Base-by-base conservation (phyloP, 2,797 vertebrate genomes). In the Poliocrania exsul region DNA sequence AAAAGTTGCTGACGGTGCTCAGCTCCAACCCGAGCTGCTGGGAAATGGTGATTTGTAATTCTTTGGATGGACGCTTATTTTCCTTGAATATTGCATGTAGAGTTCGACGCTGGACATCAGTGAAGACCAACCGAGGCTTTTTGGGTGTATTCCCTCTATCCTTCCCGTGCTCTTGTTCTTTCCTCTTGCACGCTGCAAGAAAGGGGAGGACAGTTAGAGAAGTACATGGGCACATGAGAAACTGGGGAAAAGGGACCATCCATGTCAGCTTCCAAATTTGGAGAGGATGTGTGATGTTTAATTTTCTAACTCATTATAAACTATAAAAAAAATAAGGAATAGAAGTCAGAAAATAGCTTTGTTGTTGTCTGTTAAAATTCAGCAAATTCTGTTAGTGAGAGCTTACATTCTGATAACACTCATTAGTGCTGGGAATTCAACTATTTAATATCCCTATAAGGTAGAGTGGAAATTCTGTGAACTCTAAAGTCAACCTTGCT, bases 61-160 rank as follows among this genome's bases (percentile, higher is more conserved):
- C 99, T 98, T 99, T 99, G 98, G 99, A 99, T 1, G 99, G 99
- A 94, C 99, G 99, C 98, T 99, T 99, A 96, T 99, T 99, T 97
- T 99, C 99, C 97, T 99, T 99, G 98, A 99, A 99, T 99, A 99
- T 99, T 98, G 99, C 99, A 84, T 99, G 99, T 91, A 99, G 99
- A 97, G 99, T 99, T 98, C 99, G 98, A 87, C 99, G 98, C 98
- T 99, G 99, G 95, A 99, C 99, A 57, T 99, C 99, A 2, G 99
- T 99, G 98, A 99, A 99, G 97, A 99, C 99, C 97, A 99, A 92
- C 95, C 99, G 98, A 78, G 99, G 99, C 97, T 99, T 99, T 97
- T 99, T 99, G 96, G 98, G 98, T 80, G 98, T 98, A 60, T 98
- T 99, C 87, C 99, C 99, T 96, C 99, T 98, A 13, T 99, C 99